Conservation (phyloP, 2,888 invertebrate genomes). For the Prosopocoilus inquinatus region DNA sequence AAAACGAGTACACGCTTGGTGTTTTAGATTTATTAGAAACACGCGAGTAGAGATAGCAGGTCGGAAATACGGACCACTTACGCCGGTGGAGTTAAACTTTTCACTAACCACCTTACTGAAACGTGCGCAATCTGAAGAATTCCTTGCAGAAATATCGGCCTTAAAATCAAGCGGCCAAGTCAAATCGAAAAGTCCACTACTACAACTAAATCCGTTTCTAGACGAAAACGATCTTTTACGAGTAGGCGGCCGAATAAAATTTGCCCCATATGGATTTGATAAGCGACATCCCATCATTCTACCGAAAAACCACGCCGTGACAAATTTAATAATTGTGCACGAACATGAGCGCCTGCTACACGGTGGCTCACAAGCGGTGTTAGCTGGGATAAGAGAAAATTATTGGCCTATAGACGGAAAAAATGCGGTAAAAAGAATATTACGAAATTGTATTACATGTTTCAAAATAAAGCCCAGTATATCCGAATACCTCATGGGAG, state of each 20-base stretch:
- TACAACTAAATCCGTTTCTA: slow-evolving; percentile 28
- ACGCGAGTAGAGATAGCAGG: neutral
- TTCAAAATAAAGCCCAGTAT: slow-evolving; percentile 18
- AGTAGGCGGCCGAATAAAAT: slow-evolving; percentile 32
- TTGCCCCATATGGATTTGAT: slow-evolving; percentile 22
- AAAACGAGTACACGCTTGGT: slow-evolving; percentile 4
- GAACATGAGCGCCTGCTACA: slow-evolving; percentile 28
- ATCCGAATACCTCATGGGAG: slow-evolving; percentile 19
- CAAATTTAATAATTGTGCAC: slow-evolving; percentile 29
- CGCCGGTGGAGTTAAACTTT: neutral
- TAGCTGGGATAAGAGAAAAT: slow-evolving; percentile 20
- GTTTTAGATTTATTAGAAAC: slow-evolving; percentile 1
- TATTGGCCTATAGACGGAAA: slow-evolving; percentile 20
- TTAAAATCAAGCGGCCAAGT: slow-evolving; percentile 17
- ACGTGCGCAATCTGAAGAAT: neutral
- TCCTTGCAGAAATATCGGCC: neutral
- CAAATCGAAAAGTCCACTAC: slow-evolving; percentile 20
- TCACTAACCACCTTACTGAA: neutral
- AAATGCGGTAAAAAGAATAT: slow-evolving; percentile 4
- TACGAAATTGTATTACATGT: slow-evolving; percentile 18
- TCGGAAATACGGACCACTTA: neutral
- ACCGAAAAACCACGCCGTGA: slow-evolving; percentile 28
- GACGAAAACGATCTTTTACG: slow-evolving; percentile 28
- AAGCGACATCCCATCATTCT: slow-evolving; percentile 32
- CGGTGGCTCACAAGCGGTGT: slow-evolving; percentile 29